Conservation (phyloP, 2,797 vertebrate genomes). For the Sphenodon punctatus region DNA sequence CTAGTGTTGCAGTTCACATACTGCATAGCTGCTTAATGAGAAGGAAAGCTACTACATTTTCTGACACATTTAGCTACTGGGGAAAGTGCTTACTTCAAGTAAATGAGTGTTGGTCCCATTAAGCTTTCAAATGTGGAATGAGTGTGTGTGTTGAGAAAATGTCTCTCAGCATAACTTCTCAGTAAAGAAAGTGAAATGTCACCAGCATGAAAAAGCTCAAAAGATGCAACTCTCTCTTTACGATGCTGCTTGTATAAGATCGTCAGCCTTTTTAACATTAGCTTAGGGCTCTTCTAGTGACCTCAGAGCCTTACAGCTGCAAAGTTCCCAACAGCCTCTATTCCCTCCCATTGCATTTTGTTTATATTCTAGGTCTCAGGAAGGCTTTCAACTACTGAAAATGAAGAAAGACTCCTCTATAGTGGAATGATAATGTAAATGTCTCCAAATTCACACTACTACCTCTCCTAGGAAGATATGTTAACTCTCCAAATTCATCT, state of each 20-base stretch:
- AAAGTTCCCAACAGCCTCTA: not conserved
- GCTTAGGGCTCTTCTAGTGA: not conserved
- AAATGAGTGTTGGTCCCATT: not conserved
- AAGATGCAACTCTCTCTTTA: not conserved
- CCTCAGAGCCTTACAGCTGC: not conserved
- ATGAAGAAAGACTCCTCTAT: too few relatives aligned
- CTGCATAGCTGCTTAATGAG: not conserved
- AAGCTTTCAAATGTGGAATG: not conserved
- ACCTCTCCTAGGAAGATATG: too few relatives aligned
- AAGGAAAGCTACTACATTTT: slow-evolving; percentile 4
- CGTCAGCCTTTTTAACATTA: not conserved
- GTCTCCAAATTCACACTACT: too few relatives aligned
- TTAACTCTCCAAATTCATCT: too few relatives aligned
- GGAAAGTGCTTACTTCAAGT: not conserved
- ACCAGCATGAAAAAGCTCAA: not conserved
- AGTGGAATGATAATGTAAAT: too few relatives aligned
- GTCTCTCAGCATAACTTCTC: not conserved
- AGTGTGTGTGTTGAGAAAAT: not conserved
- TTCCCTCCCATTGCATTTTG: not conserved
- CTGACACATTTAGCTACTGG: not conserved
- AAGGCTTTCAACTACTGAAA: not conserved
- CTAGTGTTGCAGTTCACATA: not conserved
- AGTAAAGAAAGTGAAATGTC: not conserved
- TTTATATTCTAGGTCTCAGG: not conserved
- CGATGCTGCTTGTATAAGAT: not conserved